These are phyloP conservation scores for Dromiciops gliroides DNA, from an alignment of 2,113 vertebrate species.

Conservation along the genomic window DNA sequence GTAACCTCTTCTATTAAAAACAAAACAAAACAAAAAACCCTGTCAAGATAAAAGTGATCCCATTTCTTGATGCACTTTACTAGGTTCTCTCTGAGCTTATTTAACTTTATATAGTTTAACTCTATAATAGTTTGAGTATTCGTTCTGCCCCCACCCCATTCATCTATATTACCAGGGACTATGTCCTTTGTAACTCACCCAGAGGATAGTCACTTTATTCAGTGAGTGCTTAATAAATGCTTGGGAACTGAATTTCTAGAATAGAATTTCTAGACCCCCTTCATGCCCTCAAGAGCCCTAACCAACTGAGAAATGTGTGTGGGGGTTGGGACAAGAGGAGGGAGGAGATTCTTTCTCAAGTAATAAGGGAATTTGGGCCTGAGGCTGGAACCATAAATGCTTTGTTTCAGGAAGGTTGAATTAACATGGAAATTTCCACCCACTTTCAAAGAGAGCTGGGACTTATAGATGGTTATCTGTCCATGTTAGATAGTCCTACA, in stretches of 20 bases:
- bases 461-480: background rate
- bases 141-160: too few relatives aligned
- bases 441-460: conserved; percentile 49
- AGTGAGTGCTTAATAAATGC: background rate
- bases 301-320: background rate
- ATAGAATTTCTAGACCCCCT: background rate
- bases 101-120: background rate
- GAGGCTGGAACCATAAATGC: background rate
- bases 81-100: background rate
- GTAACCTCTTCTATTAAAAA: background rate
- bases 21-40: too few relatives aligned
- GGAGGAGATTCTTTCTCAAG: background rate
- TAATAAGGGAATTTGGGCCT: background rate
- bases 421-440: conserved; percentile 3
- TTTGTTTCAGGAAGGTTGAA: background rate
- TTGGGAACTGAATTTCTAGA: background rate
- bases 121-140: background rate
- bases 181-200: background rate
- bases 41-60: background rate
- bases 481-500: background rate
- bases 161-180: background rate
- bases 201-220: background rate
- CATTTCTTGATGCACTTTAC: background rate
- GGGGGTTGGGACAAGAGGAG: background rate
- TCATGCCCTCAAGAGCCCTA: background rate